Conservation (phyloP, 2,888 invertebrate genomes). For the Melieria crassipennis region DNA sequence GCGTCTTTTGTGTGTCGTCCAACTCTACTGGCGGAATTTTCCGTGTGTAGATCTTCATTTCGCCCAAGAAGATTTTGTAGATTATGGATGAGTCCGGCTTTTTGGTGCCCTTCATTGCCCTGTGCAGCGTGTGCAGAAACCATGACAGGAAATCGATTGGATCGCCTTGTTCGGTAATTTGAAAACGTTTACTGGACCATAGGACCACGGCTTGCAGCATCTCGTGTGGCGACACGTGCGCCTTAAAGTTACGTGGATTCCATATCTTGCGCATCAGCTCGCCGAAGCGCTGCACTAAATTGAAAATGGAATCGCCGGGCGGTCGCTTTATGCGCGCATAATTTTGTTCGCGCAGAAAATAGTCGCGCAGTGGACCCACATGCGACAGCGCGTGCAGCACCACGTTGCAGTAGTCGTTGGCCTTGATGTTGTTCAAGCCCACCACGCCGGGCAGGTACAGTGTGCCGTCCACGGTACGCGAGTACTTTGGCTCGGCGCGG, state of each 20-base stretch:
- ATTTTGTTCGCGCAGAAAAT: slow-evolving; percentile 93
- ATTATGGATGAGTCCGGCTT: slow-evolving; percentile 90
- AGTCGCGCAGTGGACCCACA: slow-evolving; percentile 93
- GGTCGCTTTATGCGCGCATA: slow-evolving; percentile 89
- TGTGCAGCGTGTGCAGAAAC: slow-evolving; percentile 96
- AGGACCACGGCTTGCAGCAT: slow-evolving; percentile 98
- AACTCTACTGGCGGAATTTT: slow-evolving; percentile 94
- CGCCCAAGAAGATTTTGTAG: slow-evolving; percentile 92
- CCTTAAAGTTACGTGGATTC: slow-evolving; percentile 99
- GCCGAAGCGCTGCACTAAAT: slow-evolving; percentile 90
- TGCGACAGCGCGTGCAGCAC: slow-evolving; percentile 95
- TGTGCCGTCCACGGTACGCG: slow-evolving; percentile 95
- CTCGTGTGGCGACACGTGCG: slow-evolving; percentile 99
- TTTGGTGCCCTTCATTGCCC: slow-evolving; percentile 92
- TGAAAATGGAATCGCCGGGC: slow-evolving; percentile 93
- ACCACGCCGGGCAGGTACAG: slow-evolving; percentile 98
- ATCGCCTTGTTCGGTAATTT: slow-evolving; percentile 98
- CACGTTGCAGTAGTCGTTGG: slow-evolving; percentile 99
- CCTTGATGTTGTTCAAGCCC: slow-evolving; percentile 98
- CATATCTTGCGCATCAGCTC: slow-evolving; percentile 96
- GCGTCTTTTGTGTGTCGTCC: slow-evolving; percentile 87
- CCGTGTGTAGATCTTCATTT: slow-evolving; percentile 88
- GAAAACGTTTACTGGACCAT: slow-evolving; percentile 96
- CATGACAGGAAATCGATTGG: slow-evolving; percentile 98
- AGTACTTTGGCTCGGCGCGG: slow-evolving; percentile 74